Evolutionary conservation across 2,113 vertebrate genomes (phyloP).

Genomic region (Martes martes): DNA sequence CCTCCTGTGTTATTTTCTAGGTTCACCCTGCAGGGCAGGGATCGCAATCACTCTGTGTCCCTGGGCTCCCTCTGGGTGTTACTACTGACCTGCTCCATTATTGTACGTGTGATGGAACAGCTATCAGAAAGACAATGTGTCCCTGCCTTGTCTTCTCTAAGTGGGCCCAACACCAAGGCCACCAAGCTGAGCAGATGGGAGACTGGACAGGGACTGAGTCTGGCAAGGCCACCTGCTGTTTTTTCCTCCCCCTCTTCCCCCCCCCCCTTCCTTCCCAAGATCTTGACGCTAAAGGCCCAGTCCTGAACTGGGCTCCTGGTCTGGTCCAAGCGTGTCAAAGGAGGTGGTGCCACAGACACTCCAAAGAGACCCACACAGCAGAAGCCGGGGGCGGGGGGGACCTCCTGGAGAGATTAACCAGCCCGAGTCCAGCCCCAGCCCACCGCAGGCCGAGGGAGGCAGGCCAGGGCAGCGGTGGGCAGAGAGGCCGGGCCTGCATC

Average conservation of each 20-base stretch:
- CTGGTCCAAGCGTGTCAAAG: neutral
- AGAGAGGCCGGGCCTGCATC: neutral
- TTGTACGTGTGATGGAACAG: neutral
- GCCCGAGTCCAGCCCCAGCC: neutral
- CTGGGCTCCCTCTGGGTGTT: neutral
- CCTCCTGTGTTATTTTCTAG: neutral
- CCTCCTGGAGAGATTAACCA: neutral
- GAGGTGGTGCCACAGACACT: neutral
- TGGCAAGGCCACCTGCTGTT: too few species aligned
- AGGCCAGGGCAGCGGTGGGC: neutral
- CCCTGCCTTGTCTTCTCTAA: neutral
- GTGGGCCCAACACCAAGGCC: neutral
- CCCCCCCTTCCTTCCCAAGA: neutral
- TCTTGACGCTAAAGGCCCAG: neutral
- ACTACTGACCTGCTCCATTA: neutral
- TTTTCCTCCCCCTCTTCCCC: rapidly evolving
- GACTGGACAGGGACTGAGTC: neutral
- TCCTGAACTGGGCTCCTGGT: neutral
- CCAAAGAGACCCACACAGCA: neutral
- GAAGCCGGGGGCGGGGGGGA: neutral
- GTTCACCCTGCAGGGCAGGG: neutral
- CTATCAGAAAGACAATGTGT: neutral
- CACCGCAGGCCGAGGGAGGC: neutral
- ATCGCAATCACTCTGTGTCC: neutral
- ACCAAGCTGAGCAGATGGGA: neutral